A percentile compares a stretch with the other conserved stretches of the same genome.
phyloP scores from a whole-genome alignment of 2,888 invertebrate species.

The Cotesia congregata region DNA sequence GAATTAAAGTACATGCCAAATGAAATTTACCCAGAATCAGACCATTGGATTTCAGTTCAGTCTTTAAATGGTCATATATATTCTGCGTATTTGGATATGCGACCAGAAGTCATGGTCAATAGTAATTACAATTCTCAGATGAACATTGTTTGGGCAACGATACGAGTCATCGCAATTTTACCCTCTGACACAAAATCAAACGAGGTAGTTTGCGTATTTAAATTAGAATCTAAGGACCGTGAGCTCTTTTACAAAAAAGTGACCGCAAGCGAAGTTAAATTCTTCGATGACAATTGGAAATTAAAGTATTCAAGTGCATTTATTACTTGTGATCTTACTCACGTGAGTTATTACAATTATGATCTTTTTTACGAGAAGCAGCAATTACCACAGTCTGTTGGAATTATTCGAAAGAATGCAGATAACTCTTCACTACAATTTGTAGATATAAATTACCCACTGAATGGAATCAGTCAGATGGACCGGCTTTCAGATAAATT shows the following conservation, averaged over 20 bases:
- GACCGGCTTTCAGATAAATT: conserved; percentile 35
- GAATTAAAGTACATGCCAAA: conserved; percentile 46
- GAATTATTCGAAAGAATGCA: conserved; percentile 30
- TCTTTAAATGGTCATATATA: conserved; percentile 60
- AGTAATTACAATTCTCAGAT: conserved; percentile 31
- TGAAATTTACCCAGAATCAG: conserved; percentile 21
- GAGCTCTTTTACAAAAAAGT: conserved; percentile 52
- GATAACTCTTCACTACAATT: conserved; percentile 32
- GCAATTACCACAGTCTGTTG: conserved; percentile 46
- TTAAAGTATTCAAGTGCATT: conserved; percentile 70
- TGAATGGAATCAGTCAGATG: conserved; percentile 35
- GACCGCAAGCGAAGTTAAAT: conserved; percentile 62
- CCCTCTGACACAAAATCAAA: conserved; percentile 38
- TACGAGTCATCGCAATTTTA: conserved; percentile 50
- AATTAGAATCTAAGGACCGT: conserved; percentile 48
- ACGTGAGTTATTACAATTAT: conserved; percentile 38
- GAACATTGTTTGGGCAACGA: conserved; percentile 43
- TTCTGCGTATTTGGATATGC: conserved; percentile 69
- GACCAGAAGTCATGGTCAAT: conserved; percentile 61
- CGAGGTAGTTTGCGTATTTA: conserved; percentile 45
- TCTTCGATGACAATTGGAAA: conserved; percentile 71
- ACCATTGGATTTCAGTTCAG: conserved; percentile 43
- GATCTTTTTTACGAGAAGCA: conserved; percentile 29
- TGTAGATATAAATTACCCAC: conserved; percentile 48
- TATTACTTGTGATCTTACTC: conserved; percentile 65